Evolutionary conservation across 2,797 vertebrate genomes (phyloP), one percentile per base, ranked within the genome.

Genomic region (Cirrhinus molitorella): DNA sequence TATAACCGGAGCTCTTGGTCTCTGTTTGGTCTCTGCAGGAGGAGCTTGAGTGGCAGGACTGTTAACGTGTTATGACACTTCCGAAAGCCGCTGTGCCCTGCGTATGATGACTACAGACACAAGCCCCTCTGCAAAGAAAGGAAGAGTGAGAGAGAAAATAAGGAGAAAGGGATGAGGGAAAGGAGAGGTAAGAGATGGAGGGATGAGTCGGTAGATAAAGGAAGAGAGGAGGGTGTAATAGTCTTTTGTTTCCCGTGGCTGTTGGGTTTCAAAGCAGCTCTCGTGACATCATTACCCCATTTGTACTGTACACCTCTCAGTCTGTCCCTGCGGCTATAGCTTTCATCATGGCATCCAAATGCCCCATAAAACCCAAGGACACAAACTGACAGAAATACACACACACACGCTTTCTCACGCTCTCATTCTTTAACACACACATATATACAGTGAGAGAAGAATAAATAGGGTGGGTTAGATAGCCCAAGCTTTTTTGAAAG

Each of bases 1-100:
- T 66, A 75, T 55, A 67, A 74, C 16, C 65, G 21, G 63, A 75
- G 37, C 51, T 25, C 47, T 68, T 67, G 59, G 43, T 76, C 71
- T 81, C 55, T 23, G 43, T 77, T 74, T 81, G 40, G 74, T 57
- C 81, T 74, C 80, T 61, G 76, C 76, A 79, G 51, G 81, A 83
- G 16, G 25, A 31, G 47, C 71, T 55, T 79, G 80, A 86, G 40
- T 83, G 85, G 81, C 85, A 83, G 40, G 37, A 66, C 77, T 79
- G 80, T 83, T 83, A 86, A 86, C 61, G 28, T 83, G 70, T 74
- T 83, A 61, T 80, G 85, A 79, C 85, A 79, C 61, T 74, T 59
- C 53, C 28, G 81, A 80, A 83, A 86, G 63, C 68, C 43, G 53
- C 75, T 66, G 45, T 40, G 61, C 81, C 28, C 76, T 74, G 17